Evolutionary conservation across 2,113 vertebrate species (phyloP).

Genomic region (Calidris pygmaea): DNA sequence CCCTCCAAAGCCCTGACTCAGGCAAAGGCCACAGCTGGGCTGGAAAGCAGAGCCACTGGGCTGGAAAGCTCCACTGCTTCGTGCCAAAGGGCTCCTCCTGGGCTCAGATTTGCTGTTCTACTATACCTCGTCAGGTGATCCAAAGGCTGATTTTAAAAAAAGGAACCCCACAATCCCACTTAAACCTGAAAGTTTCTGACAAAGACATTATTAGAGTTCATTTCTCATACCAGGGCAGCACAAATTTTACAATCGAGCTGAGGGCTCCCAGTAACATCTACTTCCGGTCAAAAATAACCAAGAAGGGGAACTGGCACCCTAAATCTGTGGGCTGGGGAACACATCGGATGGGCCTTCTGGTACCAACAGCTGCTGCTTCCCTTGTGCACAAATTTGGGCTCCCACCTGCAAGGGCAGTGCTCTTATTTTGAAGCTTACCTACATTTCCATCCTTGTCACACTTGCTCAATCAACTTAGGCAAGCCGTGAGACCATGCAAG

Average conservation of each 20-base stretch:
- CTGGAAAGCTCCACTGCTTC: not conserved
- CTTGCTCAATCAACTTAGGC: not conserved
- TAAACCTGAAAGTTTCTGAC: accelerated
- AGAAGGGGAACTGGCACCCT: not conserved
- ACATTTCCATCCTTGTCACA: not conserved
- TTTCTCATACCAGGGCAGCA: not conserved
- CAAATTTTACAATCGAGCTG: accelerated
- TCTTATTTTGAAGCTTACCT: not conserved
- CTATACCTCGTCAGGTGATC: not conserved
- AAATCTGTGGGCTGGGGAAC: not conserved
- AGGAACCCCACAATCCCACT: not conserved
- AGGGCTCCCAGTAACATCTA: not conserved
- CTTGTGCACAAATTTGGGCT: accelerated
- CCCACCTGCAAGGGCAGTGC: not conserved
- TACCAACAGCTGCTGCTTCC: not conserved
- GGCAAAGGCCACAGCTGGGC: accelerated
- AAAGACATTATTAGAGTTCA: not conserved
- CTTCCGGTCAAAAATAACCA: not conserved
- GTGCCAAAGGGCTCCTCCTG: not conserved
- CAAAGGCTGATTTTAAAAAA: not conserved
- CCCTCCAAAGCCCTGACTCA: not conserved
- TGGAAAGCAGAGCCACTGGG: not conserved
- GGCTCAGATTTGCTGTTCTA: not conserved
- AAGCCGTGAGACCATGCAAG: accelerated
- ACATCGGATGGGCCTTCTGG: accelerated